These are phyloP conservation scores for Drosophila bocki DNA, from an alignment of 1,140 invertebrate genomes.

Conservation along the genomic window DNA sequence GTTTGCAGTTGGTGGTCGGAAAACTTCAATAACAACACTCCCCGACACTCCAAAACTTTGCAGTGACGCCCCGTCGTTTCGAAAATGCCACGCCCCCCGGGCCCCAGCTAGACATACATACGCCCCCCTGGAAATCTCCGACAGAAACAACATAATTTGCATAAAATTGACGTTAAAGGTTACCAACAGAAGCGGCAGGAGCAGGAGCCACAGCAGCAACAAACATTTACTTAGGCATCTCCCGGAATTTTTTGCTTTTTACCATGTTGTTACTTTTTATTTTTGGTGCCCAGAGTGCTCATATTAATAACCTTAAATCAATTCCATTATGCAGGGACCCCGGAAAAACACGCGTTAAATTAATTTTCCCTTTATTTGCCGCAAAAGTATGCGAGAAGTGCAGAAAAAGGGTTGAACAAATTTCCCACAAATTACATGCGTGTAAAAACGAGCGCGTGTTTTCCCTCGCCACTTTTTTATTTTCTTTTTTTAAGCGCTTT, in stretches of 20 bases:
- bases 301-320: constrained; percentile 85
- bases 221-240: constrained; percentile 82
- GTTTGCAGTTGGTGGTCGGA: constrained; percentile 38
- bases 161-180: constrained; percentile 85
- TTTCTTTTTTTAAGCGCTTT: constrained; percentile 3
- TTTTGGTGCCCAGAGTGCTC: constrained; percentile 42
- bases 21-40: constrained; percentile 82
- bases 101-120: constrained; percentile 16
- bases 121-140: constrained; percentile 38
- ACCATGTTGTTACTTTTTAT: constrained; percentile 11
- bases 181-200: constrained; percentile 29
- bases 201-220: constrained; percentile 59
- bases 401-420: constrained; percentile 67
- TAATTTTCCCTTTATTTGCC: constrained; percentile 80
- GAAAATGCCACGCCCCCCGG: constrained; percentile 58
- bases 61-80: constrained; percentile 72
- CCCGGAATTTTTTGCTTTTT: constrained; percentile 37
- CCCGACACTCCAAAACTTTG: constrained; percentile 62
- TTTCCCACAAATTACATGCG: constrained; percentile 75
- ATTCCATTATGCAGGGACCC: constrained; percentile 72
- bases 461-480: constrained; percentile 15
- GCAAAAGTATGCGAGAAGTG: constrained; percentile 41
- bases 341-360: constrained; percentile 82
- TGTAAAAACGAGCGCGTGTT: constrained; percentile 65
- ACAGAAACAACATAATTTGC: constrained; percentile 83